These are phyloP conservation scores for Heliornis fulica DNA, from an alignment of 2,113 vertebrate species.

Conservation along the genomic window DNA sequence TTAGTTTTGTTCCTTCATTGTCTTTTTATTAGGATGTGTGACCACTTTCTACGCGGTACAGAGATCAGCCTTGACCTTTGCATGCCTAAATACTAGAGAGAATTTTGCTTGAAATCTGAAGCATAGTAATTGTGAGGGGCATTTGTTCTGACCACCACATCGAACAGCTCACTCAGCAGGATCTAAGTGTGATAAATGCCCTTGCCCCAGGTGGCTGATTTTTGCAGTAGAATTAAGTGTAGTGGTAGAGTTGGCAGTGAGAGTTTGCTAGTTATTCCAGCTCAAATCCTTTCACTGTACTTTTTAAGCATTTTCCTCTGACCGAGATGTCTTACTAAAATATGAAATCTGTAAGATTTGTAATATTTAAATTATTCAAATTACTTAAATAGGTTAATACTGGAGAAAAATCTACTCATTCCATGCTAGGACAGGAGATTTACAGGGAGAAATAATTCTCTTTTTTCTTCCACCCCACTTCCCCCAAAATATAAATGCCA, in stretches of 20 bases:
- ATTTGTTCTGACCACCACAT: slow-evolving; percentile 21
- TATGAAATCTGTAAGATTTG: not conserved
- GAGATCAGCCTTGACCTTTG: not conserved
- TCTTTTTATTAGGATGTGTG: not conserved
- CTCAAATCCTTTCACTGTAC: not conserved
- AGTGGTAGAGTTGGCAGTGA: not conserved
- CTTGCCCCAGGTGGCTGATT: slow-evolving; percentile 62
- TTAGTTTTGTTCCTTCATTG: not conserved
- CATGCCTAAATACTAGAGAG: not conserved
- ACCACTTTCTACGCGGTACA: not conserved
- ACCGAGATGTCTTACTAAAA: not conserved
- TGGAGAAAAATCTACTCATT: not conserved
- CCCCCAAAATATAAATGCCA: not conserved
- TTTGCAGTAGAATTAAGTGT: not conserved
- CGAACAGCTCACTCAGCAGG: not conserved
- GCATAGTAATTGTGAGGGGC: not conserved
- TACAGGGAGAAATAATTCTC: not conserved
- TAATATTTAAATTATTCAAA: not conserved
- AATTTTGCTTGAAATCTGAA: slow-evolving; percentile 35
- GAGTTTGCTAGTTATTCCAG: not conserved
- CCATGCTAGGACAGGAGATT: not conserved
- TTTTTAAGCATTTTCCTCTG: not conserved
- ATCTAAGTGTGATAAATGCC: slow-evolving; percentile 30
- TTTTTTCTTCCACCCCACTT: not conserved
- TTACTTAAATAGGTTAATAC: not conserved